A percentile compares a stretch with the other conserved stretches of the same genome.
These are phyloP conservation scores for Toxonevra muliebris DNA, from an alignment of 2,888 invertebrate species.

Conservation along the genomic window DNA sequence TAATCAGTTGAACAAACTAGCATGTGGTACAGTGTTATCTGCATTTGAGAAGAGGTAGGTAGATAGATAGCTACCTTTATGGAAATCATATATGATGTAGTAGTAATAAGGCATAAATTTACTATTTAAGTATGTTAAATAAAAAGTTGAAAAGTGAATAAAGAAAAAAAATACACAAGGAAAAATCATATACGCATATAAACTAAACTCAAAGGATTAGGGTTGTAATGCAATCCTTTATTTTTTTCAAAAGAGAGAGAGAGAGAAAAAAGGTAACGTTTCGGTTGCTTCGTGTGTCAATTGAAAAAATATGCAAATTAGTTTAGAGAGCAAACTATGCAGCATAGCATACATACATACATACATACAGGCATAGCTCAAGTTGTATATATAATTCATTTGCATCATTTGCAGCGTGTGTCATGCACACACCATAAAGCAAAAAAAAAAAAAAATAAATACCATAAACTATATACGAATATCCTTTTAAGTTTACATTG, in stretches of 20 bases:
- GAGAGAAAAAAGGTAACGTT: conserved; percentile 16
- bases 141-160: conserved; percentile 2
- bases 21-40: not conserved
- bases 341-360: not conserved
- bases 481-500: not conserved
- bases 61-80: not conserved
- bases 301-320: conserved; percentile 56
- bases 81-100: conserved; percentile 17
- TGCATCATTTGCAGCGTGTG: conserved; percentile 34
- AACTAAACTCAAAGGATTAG: conserved; percentile 9
- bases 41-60: conserved; percentile 10
- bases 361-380: not conserved
- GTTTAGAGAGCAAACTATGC: conserved; percentile 21
- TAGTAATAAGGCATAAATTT: conserved; percentile 31
- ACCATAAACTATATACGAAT: not conserved
- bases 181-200: not conserved
- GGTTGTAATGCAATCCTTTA: conserved; percentile 26
- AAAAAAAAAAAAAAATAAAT: conserved; percentile 5
- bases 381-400: conserved; percentile 15
- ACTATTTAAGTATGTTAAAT: not conserved
- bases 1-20: not conserved
- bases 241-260: too few relatives aligned
- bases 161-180: not conserved
- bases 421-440: conserved; percentile 22
- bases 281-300: conserved; percentile 42